A percentile compares a stretch with the other conserved stretches of the same genome.
These are phyloP conservation scores for Homalodisca vitripennis DNA, from an alignment of 1,140 invertebrate species.

Conservation along the genomic window DNA sequence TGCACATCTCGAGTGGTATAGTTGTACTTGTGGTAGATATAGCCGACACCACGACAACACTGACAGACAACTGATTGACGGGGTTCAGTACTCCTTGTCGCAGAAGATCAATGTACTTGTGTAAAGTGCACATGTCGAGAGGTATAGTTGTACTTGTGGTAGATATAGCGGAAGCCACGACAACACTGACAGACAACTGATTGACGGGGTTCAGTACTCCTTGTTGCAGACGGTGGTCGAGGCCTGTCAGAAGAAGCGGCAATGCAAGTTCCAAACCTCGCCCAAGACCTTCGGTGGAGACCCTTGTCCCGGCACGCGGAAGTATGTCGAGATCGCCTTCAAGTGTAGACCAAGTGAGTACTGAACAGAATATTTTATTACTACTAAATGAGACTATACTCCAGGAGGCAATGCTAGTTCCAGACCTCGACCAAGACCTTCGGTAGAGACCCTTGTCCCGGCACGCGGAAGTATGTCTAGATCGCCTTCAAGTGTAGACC, in stretches of 20 bases:
- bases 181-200: slow-evolving; percentile 13
- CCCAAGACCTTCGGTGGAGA: slow-evolving; percentile 62
- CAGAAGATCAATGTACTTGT: too few species aligned
- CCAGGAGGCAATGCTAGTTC: slow-evolving; percentile 84
- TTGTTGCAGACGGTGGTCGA: slow-evolving; percentile 90
- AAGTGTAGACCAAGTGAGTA: slow-evolving; percentile 94
- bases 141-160: too few species aligned
- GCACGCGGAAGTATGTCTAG: slow-evolving; percentile 82
- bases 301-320: slow-evolving; percentile 76
- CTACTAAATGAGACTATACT: too few species aligned
- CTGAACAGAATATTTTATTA: too few species aligned
- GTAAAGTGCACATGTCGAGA: too few species aligned
- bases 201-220: slow-evolving; percentile 65
- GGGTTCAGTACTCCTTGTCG: too few species aligned
- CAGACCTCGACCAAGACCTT: slow-evolving; percentile 62
- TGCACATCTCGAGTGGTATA: too few species aligned
- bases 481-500: slow-evolving; percentile 92
- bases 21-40: too few species aligned
- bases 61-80: too few species aligned
- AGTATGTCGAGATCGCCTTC: slow-evolving; percentile 89
- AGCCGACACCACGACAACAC: too few species aligned
- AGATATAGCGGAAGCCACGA: too few species aligned
- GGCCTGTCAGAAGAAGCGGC: slow-evolving; percentile 85
- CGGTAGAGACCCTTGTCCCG: slow-evolving; percentile 79
- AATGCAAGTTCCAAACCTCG: slow-evolving; percentile 82